Evolutionary conservation across 2,113 vertebrate genomes (phyloP).

Genomic region (Caloenas nicobarica): DNA sequence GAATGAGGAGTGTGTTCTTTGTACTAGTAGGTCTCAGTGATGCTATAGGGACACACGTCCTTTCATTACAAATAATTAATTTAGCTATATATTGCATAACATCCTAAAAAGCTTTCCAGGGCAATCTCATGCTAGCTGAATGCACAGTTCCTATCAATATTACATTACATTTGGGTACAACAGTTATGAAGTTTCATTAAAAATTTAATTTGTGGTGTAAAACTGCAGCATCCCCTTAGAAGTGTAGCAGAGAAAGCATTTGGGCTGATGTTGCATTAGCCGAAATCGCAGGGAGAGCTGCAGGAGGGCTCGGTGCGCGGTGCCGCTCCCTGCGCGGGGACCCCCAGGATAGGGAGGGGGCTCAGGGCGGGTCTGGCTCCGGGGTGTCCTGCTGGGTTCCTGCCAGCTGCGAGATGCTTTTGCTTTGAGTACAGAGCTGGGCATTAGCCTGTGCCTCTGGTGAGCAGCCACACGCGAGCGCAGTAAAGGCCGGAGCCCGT

Average conservation of each 20-base stretch:
- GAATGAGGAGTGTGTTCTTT: conserved; percentile 10
- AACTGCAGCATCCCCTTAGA: conserved; percentile 70
- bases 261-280: not conserved
- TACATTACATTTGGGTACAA: conserved; percentile 69
- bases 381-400: fast-evolving
- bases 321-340: fast-evolving
- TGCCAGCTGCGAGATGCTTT: fast-evolving
- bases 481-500: not conserved
- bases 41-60: conserved; percentile 50
- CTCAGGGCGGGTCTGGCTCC: fast-evolving
- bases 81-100: conserved; percentile 76
- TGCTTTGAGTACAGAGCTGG: fast-evolving
- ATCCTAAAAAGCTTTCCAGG: conserved; percentile 79
- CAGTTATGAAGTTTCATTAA: conserved; percentile 79
- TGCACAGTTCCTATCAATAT: conserved; percentile 76
- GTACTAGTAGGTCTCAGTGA: conserved; percentile 44
- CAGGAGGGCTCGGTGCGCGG: not conserved
- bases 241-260: conserved; percentile 38
- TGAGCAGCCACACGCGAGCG: not conserved
- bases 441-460: not conserved
- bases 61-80: conserved; percentile 80
- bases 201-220: conserved; percentile 80
- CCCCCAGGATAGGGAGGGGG: not conserved
- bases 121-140: conserved; percentile 64
- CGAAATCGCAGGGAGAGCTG: not conserved